Evolutionary conservation across 92 coral and sea anemone species (phyloP).

Genomic region (Porites evermanni): DNA sequence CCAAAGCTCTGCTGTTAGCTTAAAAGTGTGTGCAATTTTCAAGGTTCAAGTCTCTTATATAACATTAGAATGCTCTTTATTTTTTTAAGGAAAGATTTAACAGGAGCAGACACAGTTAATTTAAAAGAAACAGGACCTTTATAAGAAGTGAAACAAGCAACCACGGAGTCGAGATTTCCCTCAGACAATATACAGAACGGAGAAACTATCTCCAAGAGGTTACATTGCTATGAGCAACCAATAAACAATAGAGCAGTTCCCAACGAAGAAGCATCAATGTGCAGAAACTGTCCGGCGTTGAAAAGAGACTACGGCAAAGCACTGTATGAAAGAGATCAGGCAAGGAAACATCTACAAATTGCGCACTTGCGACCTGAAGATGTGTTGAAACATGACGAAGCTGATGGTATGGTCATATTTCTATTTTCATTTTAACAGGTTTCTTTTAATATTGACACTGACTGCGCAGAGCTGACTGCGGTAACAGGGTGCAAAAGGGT

Average conservation of each 20-base stretch:
- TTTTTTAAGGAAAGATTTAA: no score
- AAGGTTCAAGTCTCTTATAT: no score
- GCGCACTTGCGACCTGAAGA: background rate
- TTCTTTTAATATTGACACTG: background rate
- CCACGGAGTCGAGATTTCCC: no score
- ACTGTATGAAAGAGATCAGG: constrained; percentile 12
- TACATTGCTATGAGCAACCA: background rate
- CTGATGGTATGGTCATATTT: background rate
- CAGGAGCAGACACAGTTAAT: no score
- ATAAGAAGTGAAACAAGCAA: no score
- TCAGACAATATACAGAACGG: no score
- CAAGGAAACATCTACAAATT: background rate
- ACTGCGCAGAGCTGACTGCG: background rate
- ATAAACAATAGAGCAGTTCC: background rate
- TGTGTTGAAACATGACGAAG: background rate
- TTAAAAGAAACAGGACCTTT: background rate
- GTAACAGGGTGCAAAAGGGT: no score
- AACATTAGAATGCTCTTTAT: no score
- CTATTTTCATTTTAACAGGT: background rate
- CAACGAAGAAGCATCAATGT: background rate
- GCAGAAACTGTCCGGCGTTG: background rate
- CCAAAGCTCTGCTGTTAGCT: no score
- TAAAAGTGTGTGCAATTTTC: no score
- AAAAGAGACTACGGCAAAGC: background rate
- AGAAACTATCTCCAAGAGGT: no score